These are phyloP conservation scores for Drosophila tani DNA, from an alignment of 1,140 invertebrate species.

Conservation along the genomic window DNA sequence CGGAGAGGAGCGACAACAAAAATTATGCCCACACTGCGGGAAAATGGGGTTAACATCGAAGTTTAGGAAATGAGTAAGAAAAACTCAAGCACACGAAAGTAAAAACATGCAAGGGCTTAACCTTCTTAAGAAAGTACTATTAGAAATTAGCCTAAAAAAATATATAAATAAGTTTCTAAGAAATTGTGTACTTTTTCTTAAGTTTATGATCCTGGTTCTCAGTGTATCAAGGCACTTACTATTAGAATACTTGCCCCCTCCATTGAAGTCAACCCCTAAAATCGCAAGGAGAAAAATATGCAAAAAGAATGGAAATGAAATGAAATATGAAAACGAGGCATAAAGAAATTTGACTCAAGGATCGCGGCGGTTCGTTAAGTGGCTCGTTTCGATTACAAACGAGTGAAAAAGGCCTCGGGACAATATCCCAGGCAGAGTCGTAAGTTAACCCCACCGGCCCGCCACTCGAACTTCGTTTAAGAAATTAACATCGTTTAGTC, in stretches of 20 bases:
- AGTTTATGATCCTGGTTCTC: not conserved
- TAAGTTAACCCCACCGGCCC: conserved; percentile 56
- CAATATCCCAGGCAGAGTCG: conserved; percentile 53
- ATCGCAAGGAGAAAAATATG: conserved; percentile 46
- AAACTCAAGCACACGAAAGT: not conserved
- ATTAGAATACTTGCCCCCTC: conserved; percentile 22
- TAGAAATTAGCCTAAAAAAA: too few species aligned
- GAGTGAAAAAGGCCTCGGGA: conserved; percentile 50
- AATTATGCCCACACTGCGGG: conserved; percentile 61
- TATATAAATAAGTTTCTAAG: not conserved
- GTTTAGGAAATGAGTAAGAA: too few species aligned
- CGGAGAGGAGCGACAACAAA: conserved; percentile 73
- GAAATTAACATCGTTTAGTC: conserved; percentile 80
- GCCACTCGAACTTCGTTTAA: conserved; percentile 54
- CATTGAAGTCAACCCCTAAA: conserved; percentile 64
- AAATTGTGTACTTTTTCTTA: not conserved
- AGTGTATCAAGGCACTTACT: conserved; percentile 44
- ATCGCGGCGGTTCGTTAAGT: conserved; percentile 65
- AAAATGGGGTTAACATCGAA: not conserved
- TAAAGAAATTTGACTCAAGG: conserved; percentile 71
- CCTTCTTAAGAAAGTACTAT: too few species aligned
- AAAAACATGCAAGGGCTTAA: too few species aligned
- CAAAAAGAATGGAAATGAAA: conserved; percentile 55
- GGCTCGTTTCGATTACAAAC: conserved; percentile 80
- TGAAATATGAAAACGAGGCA: conserved; percentile 55